Conservation (phyloP, 2,888 invertebrate species). For the Notocelia uddmanniana region DNA sequence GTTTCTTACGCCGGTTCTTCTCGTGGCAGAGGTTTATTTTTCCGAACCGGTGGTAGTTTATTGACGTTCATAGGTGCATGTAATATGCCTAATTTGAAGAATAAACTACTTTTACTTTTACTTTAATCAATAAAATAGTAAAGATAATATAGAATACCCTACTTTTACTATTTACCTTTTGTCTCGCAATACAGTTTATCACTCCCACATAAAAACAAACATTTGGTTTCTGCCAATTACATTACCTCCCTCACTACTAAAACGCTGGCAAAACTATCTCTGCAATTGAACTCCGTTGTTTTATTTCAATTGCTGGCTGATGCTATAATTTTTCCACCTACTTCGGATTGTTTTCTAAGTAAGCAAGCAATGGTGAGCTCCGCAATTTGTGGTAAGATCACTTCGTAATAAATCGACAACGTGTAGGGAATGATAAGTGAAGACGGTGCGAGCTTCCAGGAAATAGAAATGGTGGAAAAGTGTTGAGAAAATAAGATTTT, state of each 20-base stretch:
- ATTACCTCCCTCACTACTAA: slow-evolving; percentile 30
- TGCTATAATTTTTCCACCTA: slow-evolving; percentile 41
- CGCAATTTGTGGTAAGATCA: slow-evolving; percentile 38
- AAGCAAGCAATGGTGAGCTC: slow-evolving; percentile 40
- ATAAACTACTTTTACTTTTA: too few species aligned
- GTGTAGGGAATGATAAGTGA: slow-evolving; percentile 40
- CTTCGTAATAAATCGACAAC: slow-evolving; percentile 34
- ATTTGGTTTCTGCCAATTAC: slow-evolving; percentile 35
- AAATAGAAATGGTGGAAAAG: slow-evolving; percentile 21
- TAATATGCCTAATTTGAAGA: too few species aligned
- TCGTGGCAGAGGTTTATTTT: too few species aligned
- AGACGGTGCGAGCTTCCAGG: slow-evolving; percentile 3
- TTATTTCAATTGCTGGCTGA: slow-evolving; percentile 41
- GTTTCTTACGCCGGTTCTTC: too few species aligned
- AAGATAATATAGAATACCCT: neutral
- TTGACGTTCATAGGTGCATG: too few species aligned
- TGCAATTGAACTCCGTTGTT: slow-evolving; percentile 35
- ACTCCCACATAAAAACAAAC: slow-evolving; percentile 29
- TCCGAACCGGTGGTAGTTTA: too few species aligned
- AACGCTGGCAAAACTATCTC: slow-evolving; percentile 20
- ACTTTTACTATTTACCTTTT: slow-evolving; percentile 6
- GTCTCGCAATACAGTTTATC: slow-evolving; percentile 18
- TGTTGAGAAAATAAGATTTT: neutral
- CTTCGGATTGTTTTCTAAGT: slow-evolving; percentile 39
- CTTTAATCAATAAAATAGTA: too few species aligned